Evolutionary conservation across 2,797 vertebrate species (phyloP), one percentile per base, ranked within the genome.

Genomic region (Ciconia nigra): DNA sequence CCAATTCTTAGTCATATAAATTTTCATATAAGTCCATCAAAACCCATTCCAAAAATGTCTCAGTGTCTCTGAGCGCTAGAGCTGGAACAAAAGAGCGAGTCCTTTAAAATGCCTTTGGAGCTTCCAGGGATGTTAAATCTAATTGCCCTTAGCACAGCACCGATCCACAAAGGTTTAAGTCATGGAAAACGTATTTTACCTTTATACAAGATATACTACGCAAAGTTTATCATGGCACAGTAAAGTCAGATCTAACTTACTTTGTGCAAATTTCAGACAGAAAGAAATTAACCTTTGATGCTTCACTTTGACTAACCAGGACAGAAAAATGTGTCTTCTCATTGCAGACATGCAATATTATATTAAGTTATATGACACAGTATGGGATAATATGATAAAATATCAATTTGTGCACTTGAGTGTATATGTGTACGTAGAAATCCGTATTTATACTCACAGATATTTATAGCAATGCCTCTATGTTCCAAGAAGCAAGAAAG

Each of bases 41-140:
- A 98, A 98, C 95, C 95, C 97, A 97, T 98, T 98, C 97, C 98
- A 98, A 89, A 98, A 98, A 98, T 95, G 97, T 98, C 97, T 98
- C 97, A 94, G 97, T 98, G 96, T 98, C 95, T 97, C 97, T 98
- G 96, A 98, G 97, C 79, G 76, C 94, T 90, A 65, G 85, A 97
- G 95, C 96, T 98, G 96, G 94, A 98, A 97, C 92, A 96, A 97
- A 97, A 95, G 97, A 98, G 80, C 22, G n/a, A 98, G 96, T 95
- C 92, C 89, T 97, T 97, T 98, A 93, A 98, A 98, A 97, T 91
- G 94, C 85, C 96, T 97, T 96, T 96, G 97, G 94, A 98, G 97
- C 95, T 98, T 98, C 97, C 96, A 98, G 97, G 93, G 97, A 98
- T 91, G 97, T 96, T 98, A 98, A 98, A 98, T 98, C 97, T 98